A percentile compares a stretch with the other conserved stretches of the same genome.
phyloP scores from a whole-genome alignment of 2,797 vertebrate genomes.

The Rhynchonycteris naso region DNA sequence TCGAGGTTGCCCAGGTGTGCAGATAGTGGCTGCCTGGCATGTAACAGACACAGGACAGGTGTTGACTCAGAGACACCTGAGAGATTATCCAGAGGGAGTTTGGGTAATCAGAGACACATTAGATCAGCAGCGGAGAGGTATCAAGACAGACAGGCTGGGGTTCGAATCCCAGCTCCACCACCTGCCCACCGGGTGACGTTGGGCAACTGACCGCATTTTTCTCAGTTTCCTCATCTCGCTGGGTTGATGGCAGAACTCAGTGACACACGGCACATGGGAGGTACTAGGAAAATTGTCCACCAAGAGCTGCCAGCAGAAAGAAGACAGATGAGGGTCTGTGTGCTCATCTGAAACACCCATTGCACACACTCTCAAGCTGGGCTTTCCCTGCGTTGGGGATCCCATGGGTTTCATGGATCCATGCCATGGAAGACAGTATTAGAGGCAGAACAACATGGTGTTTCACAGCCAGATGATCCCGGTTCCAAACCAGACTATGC shows the following conservation, averaged over 20 bases:
- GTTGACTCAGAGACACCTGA: background rate
- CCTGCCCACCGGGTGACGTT: fast-evolving
- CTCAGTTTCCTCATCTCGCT: background rate
- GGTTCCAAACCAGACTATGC: background rate
- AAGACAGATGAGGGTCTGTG: background rate
- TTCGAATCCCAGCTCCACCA: background rate
- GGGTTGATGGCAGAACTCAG: background rate
- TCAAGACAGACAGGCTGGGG: background rate
- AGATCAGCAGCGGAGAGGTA: background rate
- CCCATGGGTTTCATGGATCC: too few relatives aligned
- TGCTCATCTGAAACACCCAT: background rate
- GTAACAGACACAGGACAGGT: background rate
- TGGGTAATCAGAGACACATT: background rate
- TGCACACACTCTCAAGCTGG: fast-evolving
- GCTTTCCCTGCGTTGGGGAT: background rate
- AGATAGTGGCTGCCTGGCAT: background rate
- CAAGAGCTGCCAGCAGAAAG: background rate
- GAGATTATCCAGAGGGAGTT: background rate
- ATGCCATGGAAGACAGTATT: slow-evolving; percentile 47
- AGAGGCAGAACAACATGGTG: slow-evolving; percentile 50
- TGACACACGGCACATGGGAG: fast-evolving
- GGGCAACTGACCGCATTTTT: background rate
- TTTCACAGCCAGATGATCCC: background rate
- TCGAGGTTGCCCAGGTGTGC: background rate
- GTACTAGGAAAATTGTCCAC: background rate